Evolutionary conservation across 2,888 invertebrate species (phyloP).

Genomic region (Tolmerus cingulatus): DNA sequence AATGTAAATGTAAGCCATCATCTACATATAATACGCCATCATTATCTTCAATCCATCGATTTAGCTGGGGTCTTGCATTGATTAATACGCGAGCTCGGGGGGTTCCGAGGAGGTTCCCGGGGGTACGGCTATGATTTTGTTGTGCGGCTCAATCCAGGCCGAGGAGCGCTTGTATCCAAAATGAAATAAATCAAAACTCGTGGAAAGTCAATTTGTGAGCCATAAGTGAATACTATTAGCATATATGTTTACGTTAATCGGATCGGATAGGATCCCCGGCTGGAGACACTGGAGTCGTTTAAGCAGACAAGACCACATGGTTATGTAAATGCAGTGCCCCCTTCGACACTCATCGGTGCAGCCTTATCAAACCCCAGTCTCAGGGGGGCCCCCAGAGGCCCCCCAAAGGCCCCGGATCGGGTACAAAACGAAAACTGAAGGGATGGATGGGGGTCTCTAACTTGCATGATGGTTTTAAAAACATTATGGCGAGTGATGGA

Average conservation of each 20-base stretch:
- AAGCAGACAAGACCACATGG: slow-evolving; percentile 43
- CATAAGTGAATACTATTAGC: slow-evolving; percentile 54
- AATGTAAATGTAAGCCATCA: slow-evolving; percentile 42
- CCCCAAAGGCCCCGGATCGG: neutral
- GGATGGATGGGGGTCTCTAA: slow-evolving; percentile 33
- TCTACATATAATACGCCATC: slow-evolving; percentile 48
- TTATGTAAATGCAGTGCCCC: slow-evolving; percentile 33
- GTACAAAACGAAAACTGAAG: slow-evolving; percentile 19
- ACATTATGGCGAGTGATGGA: slow-evolving; percentile 40
- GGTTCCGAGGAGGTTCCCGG: neutral
- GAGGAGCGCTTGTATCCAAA: slow-evolving; percentile 32
- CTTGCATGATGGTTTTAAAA: slow-evolving; percentile 40
- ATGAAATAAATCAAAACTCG: slow-evolving; percentile 50
- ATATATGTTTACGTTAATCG: slow-evolving; percentile 54
- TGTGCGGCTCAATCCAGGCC: slow-evolving; percentile 21
- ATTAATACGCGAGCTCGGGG: slow-evolving; percentile 44
- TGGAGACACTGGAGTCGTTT: slow-evolving; percentile 44
- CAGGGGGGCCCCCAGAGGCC: neutral
- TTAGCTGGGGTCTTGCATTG: slow-evolving; percentile 48
- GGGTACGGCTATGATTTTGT: slow-evolving; percentile 15
- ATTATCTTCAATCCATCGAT: slow-evolving; percentile 50
- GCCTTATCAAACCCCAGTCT: neutral
- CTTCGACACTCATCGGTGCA: slow-evolving; percentile 16
- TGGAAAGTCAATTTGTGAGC: slow-evolving; percentile 50
- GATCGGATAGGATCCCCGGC: slow-evolving; percentile 51